Evolutionary conservation across 64 coral and sea anemone species (phyloP).

Genomic region (Anthopleura sola): DNA sequence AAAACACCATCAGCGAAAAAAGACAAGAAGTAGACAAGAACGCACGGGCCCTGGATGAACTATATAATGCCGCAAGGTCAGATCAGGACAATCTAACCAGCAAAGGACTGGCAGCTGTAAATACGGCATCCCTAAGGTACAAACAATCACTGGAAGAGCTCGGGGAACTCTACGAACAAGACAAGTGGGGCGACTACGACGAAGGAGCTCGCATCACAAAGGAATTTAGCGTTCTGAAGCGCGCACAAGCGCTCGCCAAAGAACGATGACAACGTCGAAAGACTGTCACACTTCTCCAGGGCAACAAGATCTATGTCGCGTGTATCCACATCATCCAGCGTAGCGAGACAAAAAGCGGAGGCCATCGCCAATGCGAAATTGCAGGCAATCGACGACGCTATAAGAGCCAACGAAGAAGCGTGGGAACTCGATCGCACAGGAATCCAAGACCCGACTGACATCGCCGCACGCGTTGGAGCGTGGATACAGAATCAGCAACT

Average conservation of each 20-base stretch:
- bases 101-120: background rate
- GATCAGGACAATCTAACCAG: background rate
- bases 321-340: background rate
- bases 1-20: background rate
- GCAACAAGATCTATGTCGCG: background rate
- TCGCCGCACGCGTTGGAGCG: background rate
- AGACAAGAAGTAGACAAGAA: background rate
- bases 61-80: background rate
- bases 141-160: background rate
- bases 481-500: background rate
- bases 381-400: conserved; percentile 1
- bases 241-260: background rate
- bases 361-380: too few species aligned
- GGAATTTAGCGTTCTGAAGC: background rate
- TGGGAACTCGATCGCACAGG: background rate
- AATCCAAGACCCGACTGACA: background rate
- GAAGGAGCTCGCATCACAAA: background rate
- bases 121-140: background rate
- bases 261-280: background rate
- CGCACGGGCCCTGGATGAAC: background rate
- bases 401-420: background rate
- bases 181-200: conserved; percentile 10
- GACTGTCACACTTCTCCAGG: background rate
- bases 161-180: conserved; percentile 15
- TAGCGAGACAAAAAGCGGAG: background rate